Percentiles rank a stretch among this genome's conserved stretches.
Conservation (phyloP, 2,888 invertebrate genomes). For the Xestobium rufovillosum region DNA sequence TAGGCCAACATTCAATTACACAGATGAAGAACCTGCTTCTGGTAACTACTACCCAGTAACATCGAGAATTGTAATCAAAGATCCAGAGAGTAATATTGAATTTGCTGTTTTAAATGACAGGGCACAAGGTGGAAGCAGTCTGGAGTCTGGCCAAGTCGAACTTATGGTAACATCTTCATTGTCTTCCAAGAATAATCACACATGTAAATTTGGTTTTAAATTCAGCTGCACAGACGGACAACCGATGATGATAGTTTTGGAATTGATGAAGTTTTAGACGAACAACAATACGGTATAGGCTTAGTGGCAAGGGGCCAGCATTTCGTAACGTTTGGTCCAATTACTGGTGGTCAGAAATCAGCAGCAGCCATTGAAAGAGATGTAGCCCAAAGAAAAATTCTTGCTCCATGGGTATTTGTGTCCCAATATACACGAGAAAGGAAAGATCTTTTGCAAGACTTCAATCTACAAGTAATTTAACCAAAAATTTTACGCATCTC, state of each 20-base stretch:
- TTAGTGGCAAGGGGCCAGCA: slow-evolving; percentile 55
- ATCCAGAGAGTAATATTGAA: slow-evolving; percentile 40
- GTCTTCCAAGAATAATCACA: too few species aligned
- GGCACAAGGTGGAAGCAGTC: slow-evolving; percentile 67
- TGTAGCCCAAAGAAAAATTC: slow-evolving; percentile 47
- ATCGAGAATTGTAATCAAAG: slow-evolving; percentile 64
- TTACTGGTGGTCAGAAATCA: slow-evolving; percentile 17
- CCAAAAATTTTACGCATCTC: too few species aligned
- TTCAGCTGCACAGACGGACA: slow-evolving; percentile 69
- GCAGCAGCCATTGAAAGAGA: slow-evolving; percentile 41
- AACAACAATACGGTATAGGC: slow-evolving; percentile 60
- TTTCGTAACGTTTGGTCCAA: slow-evolving; percentile 20
- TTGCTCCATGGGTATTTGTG: slow-evolving; percentile 47
- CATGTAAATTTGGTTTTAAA: too few species aligned
- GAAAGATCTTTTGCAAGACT: too few species aligned
- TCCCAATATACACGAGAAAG: too few species aligned
- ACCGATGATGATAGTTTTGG: slow-evolving; percentile 85
- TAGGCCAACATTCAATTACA: slow-evolving; percentile 64
- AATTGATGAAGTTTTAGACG: slow-evolving; percentile 83
- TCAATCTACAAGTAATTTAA: too few species aligned
- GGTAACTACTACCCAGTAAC: slow-evolving; percentile 91
- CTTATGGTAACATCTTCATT: slow-evolving; percentile 65
- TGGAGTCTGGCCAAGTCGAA: slow-evolving; percentile 63
- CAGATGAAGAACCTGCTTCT: slow-evolving; percentile 61
- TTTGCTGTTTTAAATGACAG: slow-evolving; percentile 61